These are phyloP conservation scores for Fundulus diaphanus DNA, from an alignment of 2,797 vertebrate species.

Conservation along the genomic window DNA sequence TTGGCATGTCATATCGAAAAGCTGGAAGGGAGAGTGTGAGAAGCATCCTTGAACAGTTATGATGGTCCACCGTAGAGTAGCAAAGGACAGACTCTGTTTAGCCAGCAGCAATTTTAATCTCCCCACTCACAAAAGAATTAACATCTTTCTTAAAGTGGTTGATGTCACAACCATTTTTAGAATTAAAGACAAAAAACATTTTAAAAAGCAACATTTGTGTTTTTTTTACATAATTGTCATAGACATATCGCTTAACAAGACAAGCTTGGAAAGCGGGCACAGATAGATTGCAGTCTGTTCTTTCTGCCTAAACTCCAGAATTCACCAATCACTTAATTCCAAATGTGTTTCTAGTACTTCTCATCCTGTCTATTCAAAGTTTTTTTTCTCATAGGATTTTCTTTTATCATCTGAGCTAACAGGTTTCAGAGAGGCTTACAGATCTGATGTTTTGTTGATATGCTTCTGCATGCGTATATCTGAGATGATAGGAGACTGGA, in stretches of 20 bases:
- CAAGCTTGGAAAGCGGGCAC: background rate
- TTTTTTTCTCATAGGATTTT: slow-evolving; percentile 11
- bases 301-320: background rate
- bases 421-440: slow-evolving; percentile 4
- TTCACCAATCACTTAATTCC: background rate
- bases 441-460: slow-evolving; percentile 31
- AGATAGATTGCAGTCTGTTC: slow-evolving; percentile 25
- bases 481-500: slow-evolving; percentile 5
- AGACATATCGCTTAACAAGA: slow-evolving; percentile 28
- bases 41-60: slow-evolving; percentile 59
- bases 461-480: slow-evolving; percentile 2
- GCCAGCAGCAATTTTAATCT: slow-evolving; percentile 54
- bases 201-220: slow-evolving; percentile 26
- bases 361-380: slow-evolving; percentile 20
- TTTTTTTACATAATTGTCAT: slow-evolving; percentile 25
- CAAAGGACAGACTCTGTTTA: slow-evolving; percentile 39
- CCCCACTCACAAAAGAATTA: slow-evolving; percentile 22
- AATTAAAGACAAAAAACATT: slow-evolving; percentile 11
- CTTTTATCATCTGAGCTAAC: slow-evolving; percentile 10
- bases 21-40: slow-evolving; percentile 59
- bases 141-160: slow-evolving; percentile 25
- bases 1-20: slow-evolving; percentile 44
- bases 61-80: slow-evolving; percentile 48
- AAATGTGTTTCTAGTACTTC: background rate
- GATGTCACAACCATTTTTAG: slow-evolving; percentile 19